Evolutionary conservation across 2,888 invertebrate genomes (phyloP), one percentile per base, ranked within the genome.

Genomic region (Drosophila mimetica): DNA sequence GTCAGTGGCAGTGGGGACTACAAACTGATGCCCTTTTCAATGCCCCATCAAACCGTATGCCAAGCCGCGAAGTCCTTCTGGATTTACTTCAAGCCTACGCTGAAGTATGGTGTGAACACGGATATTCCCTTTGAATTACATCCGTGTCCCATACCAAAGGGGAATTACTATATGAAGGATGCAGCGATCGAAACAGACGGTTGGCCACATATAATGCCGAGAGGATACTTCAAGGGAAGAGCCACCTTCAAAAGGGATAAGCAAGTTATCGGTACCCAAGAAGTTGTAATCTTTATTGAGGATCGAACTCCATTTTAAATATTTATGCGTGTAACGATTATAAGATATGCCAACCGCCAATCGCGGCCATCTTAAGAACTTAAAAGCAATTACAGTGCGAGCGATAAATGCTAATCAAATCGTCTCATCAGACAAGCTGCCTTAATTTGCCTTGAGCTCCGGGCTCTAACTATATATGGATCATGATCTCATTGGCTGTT

Each of bases 401-500:
- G 39, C 44, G 50, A 48, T 18, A 69, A 69, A 74, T 66, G 70
- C 53, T 65, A 75, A 85, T 82, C 74, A 61, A 69, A 52, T 54
- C 61, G 53, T 69, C 63, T 64, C 72, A 72, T 48, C 53, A 37
- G 51, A 42, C 51, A 72, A 52, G 48, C 59, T 59, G 70, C 58
- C 42, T 52, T 77, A 50, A 52, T 70, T 71, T 65, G 66, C 39
- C 6, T 41, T 63, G 9, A 28, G 34, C 25, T 39, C 20, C 14
- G 59, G 28, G 20, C 11, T 32, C 16, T 16, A 34, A 46, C 70
- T 63, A 77, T 53, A 82, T 74, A 82, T 82, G 84, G 87, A 86
- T 74, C 72, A 72, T 82, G 81, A 82, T 82, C 81, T 82, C 81
- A 82, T 71, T 53, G 71, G 59, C 51, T 22, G 59, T 58, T 70